Percentiles rank a stretch among this genome's conserved stretches.
Conservation (phyloP, 1,140 invertebrate species). For the Piezodorus guildinii region DNA sequence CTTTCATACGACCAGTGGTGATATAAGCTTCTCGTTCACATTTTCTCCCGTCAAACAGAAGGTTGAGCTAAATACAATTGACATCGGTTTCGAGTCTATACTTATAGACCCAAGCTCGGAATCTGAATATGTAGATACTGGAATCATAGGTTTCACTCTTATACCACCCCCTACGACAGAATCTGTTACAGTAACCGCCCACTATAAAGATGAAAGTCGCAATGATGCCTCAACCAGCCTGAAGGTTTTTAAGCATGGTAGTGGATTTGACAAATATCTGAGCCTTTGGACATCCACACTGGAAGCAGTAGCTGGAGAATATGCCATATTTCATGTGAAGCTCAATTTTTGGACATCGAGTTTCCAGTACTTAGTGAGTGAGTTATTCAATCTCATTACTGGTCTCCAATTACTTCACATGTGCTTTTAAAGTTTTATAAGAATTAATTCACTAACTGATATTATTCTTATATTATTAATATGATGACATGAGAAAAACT, state of each 20-base stretch:
- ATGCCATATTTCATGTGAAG: slow-evolving; percentile 39
- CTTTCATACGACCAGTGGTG: neutral
- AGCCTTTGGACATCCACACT: slow-evolving; percentile 34
- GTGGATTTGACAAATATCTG: slow-evolving; percentile 29
- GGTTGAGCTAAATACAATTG: neutral
- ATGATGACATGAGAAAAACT: too few relatives aligned
- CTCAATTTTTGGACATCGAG: slow-evolving; percentile 36
- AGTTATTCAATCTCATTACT: slow-evolving; percentile 14
- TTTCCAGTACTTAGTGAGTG: slow-evolving; percentile 39
- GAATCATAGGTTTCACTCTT: slow-evolving; percentile 31
- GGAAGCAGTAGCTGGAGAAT: slow-evolving; percentile 35
- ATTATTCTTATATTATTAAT: too few relatives aligned
- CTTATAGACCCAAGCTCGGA: neutral
- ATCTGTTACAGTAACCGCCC: slow-evolving; percentile 31
- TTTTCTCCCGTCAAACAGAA: neutral
- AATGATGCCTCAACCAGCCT: slow-evolving; percentile 30
- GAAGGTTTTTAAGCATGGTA: slow-evolving; percentile 26
- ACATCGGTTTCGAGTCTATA: neutral
- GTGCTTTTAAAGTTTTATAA: too few relatives aligned
- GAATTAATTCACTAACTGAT: too few relatives aligned
- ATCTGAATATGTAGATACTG: neutral
- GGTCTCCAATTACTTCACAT: too few relatives aligned
- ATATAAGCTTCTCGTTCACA: neutral
- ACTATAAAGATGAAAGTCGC: slow-evolving; percentile 32
- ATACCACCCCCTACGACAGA: slow-evolving; percentile 32